Conservation (phyloP, 2,113 vertebrate species). For the Marmota monax region DNA sequence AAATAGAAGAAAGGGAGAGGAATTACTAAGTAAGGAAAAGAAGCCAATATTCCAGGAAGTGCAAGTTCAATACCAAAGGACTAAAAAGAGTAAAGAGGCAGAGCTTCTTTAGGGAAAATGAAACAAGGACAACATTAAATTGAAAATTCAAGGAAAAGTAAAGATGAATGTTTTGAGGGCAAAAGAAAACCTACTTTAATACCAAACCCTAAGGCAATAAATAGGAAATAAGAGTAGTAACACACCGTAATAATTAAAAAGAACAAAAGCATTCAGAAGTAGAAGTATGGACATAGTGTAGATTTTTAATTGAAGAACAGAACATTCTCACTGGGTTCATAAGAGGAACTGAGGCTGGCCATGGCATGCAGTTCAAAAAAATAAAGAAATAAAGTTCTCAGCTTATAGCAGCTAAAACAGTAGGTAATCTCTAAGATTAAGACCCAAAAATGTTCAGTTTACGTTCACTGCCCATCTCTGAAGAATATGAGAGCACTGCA, state of each 20-base stretch:
- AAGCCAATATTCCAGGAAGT: neutral
- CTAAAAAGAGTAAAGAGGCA: neutral
- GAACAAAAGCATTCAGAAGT: slow-evolving; percentile 22
- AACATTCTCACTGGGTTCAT: neutral
- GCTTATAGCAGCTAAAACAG: neutral
- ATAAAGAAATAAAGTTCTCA: neutral
- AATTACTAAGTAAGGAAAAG: neutral
- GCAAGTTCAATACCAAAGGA: neutral
- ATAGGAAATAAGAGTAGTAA: neutral
- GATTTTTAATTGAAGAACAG: slow-evolving; percentile 26
- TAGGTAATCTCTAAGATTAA: neutral
- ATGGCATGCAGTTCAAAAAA: slow-evolving; percentile 64
- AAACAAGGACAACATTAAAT: slow-evolving; percentile 27
- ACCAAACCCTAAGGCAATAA: neutral
- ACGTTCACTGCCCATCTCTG: neutral
- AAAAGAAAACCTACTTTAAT: slow-evolving; percentile 14
- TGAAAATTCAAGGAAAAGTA: slow-evolving; percentile 52
- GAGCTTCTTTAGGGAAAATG: slow-evolving; percentile 36
- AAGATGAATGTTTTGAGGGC: slow-evolving; percentile 29
- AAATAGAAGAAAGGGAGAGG: neutral
- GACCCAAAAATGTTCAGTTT: neutral
- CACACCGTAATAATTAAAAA: neutral
- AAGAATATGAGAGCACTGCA: neutral
- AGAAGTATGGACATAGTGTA: neutral
- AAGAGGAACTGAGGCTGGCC: neutral